These are phyloP conservation scores for Drosophila austrosaltans DNA, from an alignment of 2,888 invertebrate genomes.

Conservation along the genomic window DNA sequence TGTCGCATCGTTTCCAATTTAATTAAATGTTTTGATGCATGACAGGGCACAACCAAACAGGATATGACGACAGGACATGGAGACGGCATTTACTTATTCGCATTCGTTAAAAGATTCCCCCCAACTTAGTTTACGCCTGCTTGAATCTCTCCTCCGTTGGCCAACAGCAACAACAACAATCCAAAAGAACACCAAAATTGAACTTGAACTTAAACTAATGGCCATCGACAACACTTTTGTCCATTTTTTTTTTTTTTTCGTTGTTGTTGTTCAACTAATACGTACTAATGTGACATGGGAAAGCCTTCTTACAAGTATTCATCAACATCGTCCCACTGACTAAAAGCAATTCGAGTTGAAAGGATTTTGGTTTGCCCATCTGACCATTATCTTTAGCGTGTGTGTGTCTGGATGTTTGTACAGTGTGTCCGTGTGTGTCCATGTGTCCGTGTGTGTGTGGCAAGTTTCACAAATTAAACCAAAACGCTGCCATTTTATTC, in stretches of 20 bases:
- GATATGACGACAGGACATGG: conserved; percentile 24
- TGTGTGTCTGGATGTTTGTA: conserved; percentile 21
- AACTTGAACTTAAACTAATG: conserved; percentile 61
- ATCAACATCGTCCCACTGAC: background rate
- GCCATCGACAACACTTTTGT: conserved; percentile 43
- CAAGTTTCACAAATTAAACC: conserved; percentile 43
- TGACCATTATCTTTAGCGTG: conserved; percentile 51
- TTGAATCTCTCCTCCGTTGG: conserved; percentile 38
- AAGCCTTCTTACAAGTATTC: conserved; percentile 19
- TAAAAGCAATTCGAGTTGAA: conserved; percentile 69
- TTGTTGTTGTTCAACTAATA: conserved; percentile 29
- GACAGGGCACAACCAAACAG: conserved; percentile 55
- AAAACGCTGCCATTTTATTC: conserved; percentile 43
- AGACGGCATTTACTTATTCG: conserved; percentile 47
- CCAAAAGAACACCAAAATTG: background rate
- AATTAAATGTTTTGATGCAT: conserved; percentile 79
- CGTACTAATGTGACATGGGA: conserved; percentile 49
- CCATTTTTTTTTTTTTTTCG: background rate
- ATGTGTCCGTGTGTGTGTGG: conserved; percentile 21
- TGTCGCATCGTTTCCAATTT: conserved; percentile 66
- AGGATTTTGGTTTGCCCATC: conserved; percentile 66
- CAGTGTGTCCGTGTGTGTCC: conserved; percentile 17
- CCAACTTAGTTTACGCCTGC: conserved; percentile 52
- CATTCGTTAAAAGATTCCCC: conserved; percentile 69
- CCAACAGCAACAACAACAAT: background rate